Evolutionary conservation across 2,797 vertebrate genomes (phyloP).

Genomic region (Pagetopsis macropterus): DNA sequence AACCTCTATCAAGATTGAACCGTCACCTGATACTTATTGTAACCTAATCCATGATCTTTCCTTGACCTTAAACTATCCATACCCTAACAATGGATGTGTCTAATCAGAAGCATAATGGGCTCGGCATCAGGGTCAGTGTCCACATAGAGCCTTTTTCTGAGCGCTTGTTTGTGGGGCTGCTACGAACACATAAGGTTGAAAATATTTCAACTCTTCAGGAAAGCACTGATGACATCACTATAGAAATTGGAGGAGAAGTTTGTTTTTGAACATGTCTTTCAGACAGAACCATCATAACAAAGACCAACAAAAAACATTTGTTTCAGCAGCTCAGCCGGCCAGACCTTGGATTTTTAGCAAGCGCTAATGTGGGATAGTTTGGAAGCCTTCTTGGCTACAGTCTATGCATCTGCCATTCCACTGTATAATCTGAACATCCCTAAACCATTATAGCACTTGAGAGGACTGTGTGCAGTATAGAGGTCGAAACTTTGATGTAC

Average conservation of each 20-base stretch:
- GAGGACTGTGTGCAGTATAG: conserved; percentile 5
- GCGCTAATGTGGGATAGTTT: neutral
- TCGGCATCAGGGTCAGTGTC: too few relatives aligned
- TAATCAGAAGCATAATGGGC: neutral
- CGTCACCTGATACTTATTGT: conserved; percentile 3
- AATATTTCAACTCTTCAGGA: too few relatives aligned
- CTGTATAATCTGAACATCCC: conserved; percentile 24
- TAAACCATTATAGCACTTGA: conserved; percentile 24
- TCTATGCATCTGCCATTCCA: conserved; percentile 3
- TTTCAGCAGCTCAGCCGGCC: too few relatives aligned
- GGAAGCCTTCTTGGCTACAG: neutral
- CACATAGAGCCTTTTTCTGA: neutral
- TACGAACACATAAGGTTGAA: too few relatives aligned
- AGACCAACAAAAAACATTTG: too few relatives aligned
- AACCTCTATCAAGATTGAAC: neutral
- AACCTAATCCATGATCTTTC: conserved; percentile 1
- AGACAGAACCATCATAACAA: too few relatives aligned
- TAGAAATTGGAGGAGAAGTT: too few relatives aligned
- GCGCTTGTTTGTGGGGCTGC: too few relatives aligned
- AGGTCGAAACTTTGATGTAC: conserved; percentile 30
- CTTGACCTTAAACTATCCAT: neutral
- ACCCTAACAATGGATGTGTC: neutral
- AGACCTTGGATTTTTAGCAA: neutral
- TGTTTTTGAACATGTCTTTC: too few relatives aligned
- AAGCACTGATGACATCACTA: too few relatives aligned